Base-by-base conservation (phyloP, 2,113 vertebrate species). In the Oxyruncus cristatus region DNA sequence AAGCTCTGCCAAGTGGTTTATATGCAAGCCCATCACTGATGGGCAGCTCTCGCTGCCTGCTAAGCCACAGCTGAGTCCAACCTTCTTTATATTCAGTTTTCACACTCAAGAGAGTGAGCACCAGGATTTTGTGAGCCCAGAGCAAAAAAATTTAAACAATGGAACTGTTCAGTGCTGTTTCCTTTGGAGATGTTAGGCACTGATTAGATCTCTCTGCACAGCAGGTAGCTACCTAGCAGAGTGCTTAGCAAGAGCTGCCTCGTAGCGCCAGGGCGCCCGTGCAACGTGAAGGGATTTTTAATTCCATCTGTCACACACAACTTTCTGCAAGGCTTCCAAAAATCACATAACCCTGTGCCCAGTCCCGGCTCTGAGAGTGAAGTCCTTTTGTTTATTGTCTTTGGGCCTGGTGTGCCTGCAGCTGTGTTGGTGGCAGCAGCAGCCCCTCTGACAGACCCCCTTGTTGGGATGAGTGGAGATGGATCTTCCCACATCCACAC, bases 341-440 rank as follows among this genome's bases (percentile, higher is more conserved):
- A 97, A 93, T 95, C 95, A 97, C 97, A 97, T 83, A 95, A 95
- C 95, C 93, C 85, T 2, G 0, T 95, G 88, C 93, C 94, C 93
- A 93, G 68, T 35, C 72, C 88, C 2, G 0, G 55, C 94, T 94
- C 89, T 17, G 87, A 27, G 74, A 86, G 75, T 4, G 0, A 61
- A 92, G 90, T 87, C 85, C 88, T 92, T 96, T 96, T 97, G 92
- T 96, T 97, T 97, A 95, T 97, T 97, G 96, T 97, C 82, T 92
- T 95, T 93, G 97, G 91, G 95, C 56, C 87, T 74, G 11, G 68
- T 32, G 88, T 86, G 94, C 56, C 75, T 95, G 94, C 96, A 95
- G 95, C 97, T 97, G 94, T 61, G 82, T 71, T 91, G 95, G 95
- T 94, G 95, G 96, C 89, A 89, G 91, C 61, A 32, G 23, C 76